Evolutionary conservation across 2,888 invertebrate species (phyloP).

Genomic region (Perizoma flavofasciatum): DNA sequence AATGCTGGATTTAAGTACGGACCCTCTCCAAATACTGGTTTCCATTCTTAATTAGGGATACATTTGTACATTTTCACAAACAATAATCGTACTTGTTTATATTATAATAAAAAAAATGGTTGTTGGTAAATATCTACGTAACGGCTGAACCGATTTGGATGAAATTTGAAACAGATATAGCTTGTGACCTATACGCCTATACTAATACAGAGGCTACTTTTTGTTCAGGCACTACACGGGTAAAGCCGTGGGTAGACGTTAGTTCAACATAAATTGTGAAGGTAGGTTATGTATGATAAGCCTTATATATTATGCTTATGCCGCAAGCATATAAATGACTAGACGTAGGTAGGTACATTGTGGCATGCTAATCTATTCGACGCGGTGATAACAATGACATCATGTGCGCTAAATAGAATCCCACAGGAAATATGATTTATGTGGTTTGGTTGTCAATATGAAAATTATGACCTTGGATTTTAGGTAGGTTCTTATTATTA

Average conservation of each 20-base stretch:
- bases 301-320: constrained; percentile 32
- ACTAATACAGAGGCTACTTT: too few species aligned
- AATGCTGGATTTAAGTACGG: too few species aligned
- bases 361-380: constrained; percentile 38
- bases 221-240: too few species aligned
- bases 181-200: too few species aligned
- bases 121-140: too few species aligned
- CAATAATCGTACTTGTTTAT: too few species aligned
- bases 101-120: too few species aligned
- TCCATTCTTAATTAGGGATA: too few species aligned
- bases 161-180: too few species aligned
- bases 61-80: too few species aligned
- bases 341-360: constrained; percentile 14
- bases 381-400: constrained; percentile 50
- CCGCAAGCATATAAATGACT: constrained; percentile 16
- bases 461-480: constrained; percentile 3
- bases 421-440: constrained; percentile 46
- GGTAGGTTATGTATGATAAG: constrained; percentile 2
- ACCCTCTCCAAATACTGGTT: too few species aligned
- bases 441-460: constrained; percentile 2
- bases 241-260: background rate
- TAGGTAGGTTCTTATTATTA: background rate
- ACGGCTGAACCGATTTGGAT: too few species aligned
- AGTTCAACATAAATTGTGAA: background rate
- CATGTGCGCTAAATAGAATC: constrained; percentile 48